Evolutionary conservation across 1,140 invertebrate species (phyloP), one percentile per base, ranked within the genome.

Genomic region (Danaus plexippus): DNA sequence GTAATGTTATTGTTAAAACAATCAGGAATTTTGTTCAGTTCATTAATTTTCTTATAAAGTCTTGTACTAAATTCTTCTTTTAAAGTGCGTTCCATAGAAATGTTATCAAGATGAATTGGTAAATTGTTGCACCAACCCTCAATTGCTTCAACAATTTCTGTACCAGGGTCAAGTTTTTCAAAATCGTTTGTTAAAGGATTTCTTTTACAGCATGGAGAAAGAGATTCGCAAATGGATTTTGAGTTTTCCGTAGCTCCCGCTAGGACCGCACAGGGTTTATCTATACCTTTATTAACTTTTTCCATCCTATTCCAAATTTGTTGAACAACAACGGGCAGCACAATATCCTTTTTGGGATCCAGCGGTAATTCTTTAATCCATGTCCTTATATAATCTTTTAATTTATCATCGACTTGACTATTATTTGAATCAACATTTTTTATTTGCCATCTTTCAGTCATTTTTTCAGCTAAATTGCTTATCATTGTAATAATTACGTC

Each of bases 301-400:
- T 75, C 51, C 13, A 75, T 57, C 61, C 72, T 60, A 51, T 62
- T 66, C 2, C 66, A 47, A 9, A 77, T 13, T 64, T 77, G 75
- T 47, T 71, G 60, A 32, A 64, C 62, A 4, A 69, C 43, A 22
- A 70, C 40, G 11, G 69, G 54, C 5, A 63, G 4, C 44, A 55
- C 52, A n/a, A 77, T 58, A 15, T 69, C 51, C 51, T 67, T 68
- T 9, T 18, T 57, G n/a, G 43, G 42, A 47, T 77, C 63, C 12
- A 77, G 18, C 13, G 71, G 60, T 47, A 77, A 50, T 15, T 58
- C 13, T 47, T 41, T 43, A 51, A 77, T 67, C 73, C 73, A 77
- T 54, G 49, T 52, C 9, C 48, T 57, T 11, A 77, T 46, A 48
- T 64, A 75, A 22, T 65, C 46, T 40, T 40, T 49, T 40, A 69